Conservation (phyloP, 2,797 vertebrate genomes). For the Basileuterus tristriatus region DNA sequence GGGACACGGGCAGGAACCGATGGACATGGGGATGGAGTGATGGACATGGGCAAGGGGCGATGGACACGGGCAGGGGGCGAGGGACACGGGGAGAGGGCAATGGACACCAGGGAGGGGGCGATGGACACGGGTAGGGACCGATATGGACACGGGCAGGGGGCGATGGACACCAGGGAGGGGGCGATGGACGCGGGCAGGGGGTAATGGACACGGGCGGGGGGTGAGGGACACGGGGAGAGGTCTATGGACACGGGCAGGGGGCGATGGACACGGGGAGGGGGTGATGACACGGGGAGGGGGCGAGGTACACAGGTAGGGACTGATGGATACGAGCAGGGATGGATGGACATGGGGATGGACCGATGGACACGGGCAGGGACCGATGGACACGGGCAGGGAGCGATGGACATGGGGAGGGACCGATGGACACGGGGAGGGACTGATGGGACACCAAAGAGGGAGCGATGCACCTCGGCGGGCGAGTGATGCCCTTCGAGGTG, state of each 20-base stretch:
- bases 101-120: no score
- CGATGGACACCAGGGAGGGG: no score
- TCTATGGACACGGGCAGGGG: rapidly evolving
- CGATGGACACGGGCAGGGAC: rapidly evolving
- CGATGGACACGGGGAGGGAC: no score
- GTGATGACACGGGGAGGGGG: rapidly evolving
- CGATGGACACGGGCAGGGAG: rapidly evolving
- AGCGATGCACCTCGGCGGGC: rapidly evolving
- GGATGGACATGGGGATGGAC: rapidly evolving
- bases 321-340: rapidly evolving
- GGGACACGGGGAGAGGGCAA: rapidly evolving
- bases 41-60: rapidly evolving
- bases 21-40: rapidly evolving
- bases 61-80: neutral
- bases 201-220: rapidly evolving
- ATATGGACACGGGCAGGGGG: neutral
- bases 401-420: rapidly evolving
- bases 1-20: neutral
- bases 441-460: no score
- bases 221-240: no score
- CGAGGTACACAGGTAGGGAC: rapidly evolving
- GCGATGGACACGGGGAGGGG: rapidly evolving
- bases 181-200: rapidly evolving
- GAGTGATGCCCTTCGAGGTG: neutral
- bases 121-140: rapidly evolving